phyloP scores from a whole-genome alignment of 2,797 vertebrate genomes.

The Cossypha dichroa region DNA sequence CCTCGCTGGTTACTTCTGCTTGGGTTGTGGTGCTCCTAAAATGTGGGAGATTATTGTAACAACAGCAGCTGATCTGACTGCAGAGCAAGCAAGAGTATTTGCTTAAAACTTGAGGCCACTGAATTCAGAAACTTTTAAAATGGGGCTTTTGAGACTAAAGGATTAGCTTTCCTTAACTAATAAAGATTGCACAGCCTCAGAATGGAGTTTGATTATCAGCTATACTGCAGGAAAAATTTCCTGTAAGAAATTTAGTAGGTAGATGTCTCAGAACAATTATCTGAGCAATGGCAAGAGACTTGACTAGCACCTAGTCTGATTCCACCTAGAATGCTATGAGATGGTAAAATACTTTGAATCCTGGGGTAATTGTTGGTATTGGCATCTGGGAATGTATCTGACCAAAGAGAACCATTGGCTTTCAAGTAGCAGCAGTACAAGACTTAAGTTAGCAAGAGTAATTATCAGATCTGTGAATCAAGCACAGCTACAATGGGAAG shows the following conservation, averaged over 20 bases:
- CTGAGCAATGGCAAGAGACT: not conserved
- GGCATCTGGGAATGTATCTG: not conserved
- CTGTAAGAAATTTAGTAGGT: not conserved
- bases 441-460: not conserved
- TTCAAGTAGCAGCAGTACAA: not conserved
- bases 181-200: not conserved
- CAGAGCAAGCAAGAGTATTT: not conserved
- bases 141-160: not conserved
- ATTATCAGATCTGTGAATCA: not conserved
- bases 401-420: not conserved
- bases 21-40: not conserved
- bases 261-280: not conserved
- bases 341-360: not conserved
- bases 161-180: not conserved
- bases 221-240: not conserved
- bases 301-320: not conserved
- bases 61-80: not conserved
- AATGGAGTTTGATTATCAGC: not conserved
- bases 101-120: not conserved
- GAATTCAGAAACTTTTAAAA: not conserved
- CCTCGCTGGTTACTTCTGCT: fast-evolving
- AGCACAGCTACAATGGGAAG: not conserved
- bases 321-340: not conserved
- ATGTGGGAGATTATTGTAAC: not conserved
- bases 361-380: not conserved